phyloP scores from a whole-genome alignment of 1,140 invertebrate genomes.

The Alviniconcha marisindica region DNA sequence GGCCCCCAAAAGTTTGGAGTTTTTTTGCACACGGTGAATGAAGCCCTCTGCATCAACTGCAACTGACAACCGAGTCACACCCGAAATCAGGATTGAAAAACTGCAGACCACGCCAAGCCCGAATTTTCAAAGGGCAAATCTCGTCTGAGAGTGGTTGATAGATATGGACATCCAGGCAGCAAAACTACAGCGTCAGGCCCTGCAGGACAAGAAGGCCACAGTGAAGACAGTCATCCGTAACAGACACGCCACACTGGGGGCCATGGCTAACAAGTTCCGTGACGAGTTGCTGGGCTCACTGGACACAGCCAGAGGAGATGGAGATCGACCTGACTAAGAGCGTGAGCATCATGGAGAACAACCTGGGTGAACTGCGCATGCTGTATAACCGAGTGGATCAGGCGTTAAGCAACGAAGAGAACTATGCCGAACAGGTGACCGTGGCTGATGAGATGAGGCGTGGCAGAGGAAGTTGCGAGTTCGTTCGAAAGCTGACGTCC shows the following conservation, averaged over 20 bases:
- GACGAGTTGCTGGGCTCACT: not conserved
- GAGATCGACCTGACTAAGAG: not conserved
- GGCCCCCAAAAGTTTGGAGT: not conserved
- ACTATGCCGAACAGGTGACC: not conserved
- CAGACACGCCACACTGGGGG: not conserved
- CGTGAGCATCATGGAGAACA: not conserved
- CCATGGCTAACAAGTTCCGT: not conserved
- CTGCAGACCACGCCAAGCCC: not conserved
- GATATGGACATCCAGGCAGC: not conserved
- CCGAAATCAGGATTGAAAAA: not conserved
- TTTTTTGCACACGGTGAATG: not conserved
- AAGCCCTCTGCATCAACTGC: conserved; percentile 3
- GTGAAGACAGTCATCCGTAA: not conserved
- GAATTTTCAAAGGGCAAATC: not conserved
- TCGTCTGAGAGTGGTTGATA: not conserved
- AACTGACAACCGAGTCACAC: not conserved
- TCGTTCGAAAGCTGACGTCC: not conserved
- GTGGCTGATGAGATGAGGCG: not conserved
- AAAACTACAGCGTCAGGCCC: too few species aligned
- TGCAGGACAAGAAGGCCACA: not conserved
- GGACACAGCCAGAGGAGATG: not conserved
- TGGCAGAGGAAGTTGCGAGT: not conserved
- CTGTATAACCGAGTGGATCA: not conserved
- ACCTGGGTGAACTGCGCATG: not conserved
- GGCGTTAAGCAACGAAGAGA: not conserved